Conservation (phyloP, 2,797 vertebrate species). For the Sebastes steindachneri region DNA sequence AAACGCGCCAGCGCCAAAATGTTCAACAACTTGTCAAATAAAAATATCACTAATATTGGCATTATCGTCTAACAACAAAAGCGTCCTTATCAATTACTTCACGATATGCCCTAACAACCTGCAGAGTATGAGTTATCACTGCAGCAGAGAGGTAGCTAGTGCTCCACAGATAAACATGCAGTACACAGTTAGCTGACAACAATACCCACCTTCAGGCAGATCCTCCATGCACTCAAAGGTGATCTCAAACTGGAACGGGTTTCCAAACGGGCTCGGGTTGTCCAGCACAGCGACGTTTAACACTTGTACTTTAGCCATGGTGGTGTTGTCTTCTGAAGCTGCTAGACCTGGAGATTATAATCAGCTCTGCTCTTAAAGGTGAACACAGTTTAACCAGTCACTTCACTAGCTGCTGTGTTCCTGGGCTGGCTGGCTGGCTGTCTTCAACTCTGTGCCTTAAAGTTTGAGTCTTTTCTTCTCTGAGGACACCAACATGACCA, state of each 20-base stretch:
- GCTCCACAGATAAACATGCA: neutral
- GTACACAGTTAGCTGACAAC: neutral
- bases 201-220: slow-evolving; percentile 86
- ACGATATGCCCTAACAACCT: rapidly evolving
- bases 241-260: slow-evolving; percentile 93
- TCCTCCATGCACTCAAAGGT: slow-evolving; percentile 94
- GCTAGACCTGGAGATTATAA: neutral
- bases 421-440: neutral
- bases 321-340: neutral
- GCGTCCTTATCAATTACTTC: too few species aligned
- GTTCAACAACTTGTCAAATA: slow-evolving; percentile 52
- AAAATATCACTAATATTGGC: neutral
- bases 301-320: slow-evolving; percentile 89
- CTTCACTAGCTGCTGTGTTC: neutral
- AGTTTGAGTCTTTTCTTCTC: slow-evolving; percentile 1
- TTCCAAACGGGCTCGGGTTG: slow-evolving; percentile 89
- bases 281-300: slow-evolving; percentile 88
- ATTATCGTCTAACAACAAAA: neutral
- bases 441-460: neutral
- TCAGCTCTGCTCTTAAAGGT: neutral
- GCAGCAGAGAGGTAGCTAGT: neutral
- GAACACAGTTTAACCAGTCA: neutral
- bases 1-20: slow-evolving; percentile 85
- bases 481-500: slow-evolving; percentile 6
- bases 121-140: neutral